phyloP scores from a whole-genome alignment of 2,888 invertebrate species.

The Drosophila algonquin region DNA sequence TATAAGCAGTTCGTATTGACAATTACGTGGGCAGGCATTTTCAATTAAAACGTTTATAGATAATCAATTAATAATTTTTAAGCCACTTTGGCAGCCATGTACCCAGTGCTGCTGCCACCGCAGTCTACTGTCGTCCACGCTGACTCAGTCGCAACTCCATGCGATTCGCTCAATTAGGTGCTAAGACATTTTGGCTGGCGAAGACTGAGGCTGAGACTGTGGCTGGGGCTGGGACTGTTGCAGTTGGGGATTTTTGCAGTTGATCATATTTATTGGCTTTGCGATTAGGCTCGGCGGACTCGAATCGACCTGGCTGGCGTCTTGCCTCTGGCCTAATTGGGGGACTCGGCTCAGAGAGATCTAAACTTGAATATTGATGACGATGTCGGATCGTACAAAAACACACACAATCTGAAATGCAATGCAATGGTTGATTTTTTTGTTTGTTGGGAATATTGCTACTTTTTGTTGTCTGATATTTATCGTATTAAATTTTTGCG shows the following conservation, averaged over 20 bases:
- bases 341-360: slow-evolving; percentile 35
- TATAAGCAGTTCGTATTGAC: slow-evolving; percentile 13
- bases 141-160: slow-evolving; percentile 62
- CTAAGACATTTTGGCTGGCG: slow-evolving; percentile 67
- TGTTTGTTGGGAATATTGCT: background rate
- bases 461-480: slow-evolving; percentile 62
- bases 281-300: slow-evolving; percentile 49
- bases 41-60: slow-evolving; percentile 78
- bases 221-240: background rate
- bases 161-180: slow-evolving; percentile 71
- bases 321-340: slow-evolving; percentile 74
- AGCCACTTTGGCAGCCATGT: slow-evolving; percentile 62
- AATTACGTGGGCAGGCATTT: slow-evolving; percentile 27
- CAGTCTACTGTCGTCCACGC: slow-evolving; percentile 7
- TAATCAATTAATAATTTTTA: slow-evolving; percentile 78
- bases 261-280: slow-evolving; percentile 70
- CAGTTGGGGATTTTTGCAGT: slow-evolving; percentile 63
- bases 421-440: slow-evolving; percentile 41
- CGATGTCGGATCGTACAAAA: slow-evolving; percentile 33
- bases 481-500: slow-evolving; percentile 63
- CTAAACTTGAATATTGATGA: slow-evolving; percentile 71
- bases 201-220: background rate
- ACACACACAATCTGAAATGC: slow-evolving; percentile 20
- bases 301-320: slow-evolving; percentile 32
- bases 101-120: slow-evolving; percentile 5